Evolutionary conservation across 1,140 invertebrate genomes (phyloP).

Genomic region (Andrena cerasifolii): DNA sequence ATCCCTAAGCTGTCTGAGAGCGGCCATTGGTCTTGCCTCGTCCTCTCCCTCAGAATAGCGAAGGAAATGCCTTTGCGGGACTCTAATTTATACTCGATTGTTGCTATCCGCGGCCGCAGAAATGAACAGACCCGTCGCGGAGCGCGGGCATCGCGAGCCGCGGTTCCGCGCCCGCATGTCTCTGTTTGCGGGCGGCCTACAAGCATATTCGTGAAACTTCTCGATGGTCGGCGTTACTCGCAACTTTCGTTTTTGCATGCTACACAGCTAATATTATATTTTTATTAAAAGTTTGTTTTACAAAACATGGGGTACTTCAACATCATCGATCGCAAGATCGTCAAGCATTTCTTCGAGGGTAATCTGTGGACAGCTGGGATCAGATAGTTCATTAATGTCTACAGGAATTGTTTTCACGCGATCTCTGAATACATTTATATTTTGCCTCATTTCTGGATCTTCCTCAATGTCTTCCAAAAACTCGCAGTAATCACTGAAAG

Average conservation of each 20-base stretch:
- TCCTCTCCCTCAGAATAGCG: no score
- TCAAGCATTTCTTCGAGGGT: constrained; percentile 99
- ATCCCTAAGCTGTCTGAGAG: no score
- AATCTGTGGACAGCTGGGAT: constrained; percentile 90
- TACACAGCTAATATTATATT: constrained; percentile 6
- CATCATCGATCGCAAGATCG: constrained; percentile 92
- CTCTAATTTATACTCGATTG: no score
- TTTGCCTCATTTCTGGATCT: constrained; percentile 92
- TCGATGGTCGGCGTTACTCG: no score
- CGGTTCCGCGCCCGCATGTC: no score
- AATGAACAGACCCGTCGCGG: no score
- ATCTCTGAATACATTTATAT: constrained; percentile 97
- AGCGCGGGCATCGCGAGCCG: no score
- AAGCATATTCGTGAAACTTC: no score
- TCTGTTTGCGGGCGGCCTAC: no score
- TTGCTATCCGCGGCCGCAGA: no score
- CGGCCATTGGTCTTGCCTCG: no score
- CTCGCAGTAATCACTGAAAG: constrained; percentile 93
- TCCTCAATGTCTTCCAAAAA: constrained; percentile 99
- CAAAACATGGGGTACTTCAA: constrained; percentile 85
- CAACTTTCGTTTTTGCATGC: not conserved
- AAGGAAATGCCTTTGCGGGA: no score
- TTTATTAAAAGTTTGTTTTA: constrained; percentile 3
- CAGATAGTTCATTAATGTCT: constrained; percentile 84
- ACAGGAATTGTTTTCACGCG: constrained; percentile 85